Base-by-base conservation (phyloP, 2,797 vertebrate species). In the Chrosomus eos region DNA sequence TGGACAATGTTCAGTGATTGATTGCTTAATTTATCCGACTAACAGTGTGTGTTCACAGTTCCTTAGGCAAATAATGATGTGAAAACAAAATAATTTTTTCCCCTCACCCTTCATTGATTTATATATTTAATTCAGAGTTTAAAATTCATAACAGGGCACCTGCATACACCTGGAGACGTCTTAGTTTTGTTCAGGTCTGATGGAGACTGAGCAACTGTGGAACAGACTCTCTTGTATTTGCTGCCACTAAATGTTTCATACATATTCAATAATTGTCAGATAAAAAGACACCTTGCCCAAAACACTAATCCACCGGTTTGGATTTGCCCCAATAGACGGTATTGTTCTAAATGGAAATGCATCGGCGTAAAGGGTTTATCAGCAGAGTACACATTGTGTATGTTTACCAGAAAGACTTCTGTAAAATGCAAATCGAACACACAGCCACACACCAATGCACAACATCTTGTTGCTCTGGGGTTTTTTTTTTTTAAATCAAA, bases 281-380 rank as follows among this genome's bases (percentile, higher is more conserved):
- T 60, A 55, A 81, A 81, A 82, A 72, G n/a, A 70, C 79, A 68
- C 66, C 79, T 38, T 72, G 36, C 36, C n/a, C 80, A 45, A 72
- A 82, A 71, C 67, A 68, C 80, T 81, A 81, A 81, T 81, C 80
- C 80, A 8, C 23, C 36, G 6, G 64, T 72, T 72, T 81, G 80
- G 67, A 81, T 58, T 43, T 36, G 33, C 26, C 58, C 80, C 72
- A 81, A 72, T 60, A 81, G 36, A 31, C n/a, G 3, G 33, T 14
- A 60, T 81, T 81, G 80, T 81, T 72, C 51, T 40, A 81, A 81
- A 72, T 72, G 67, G 68, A 81, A 81, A 81, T 71, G 80, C 36
- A 58, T 60, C 10, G 14, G 7, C 8, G 3, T 71, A 18, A 28
- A 58, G 68, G 51, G 68, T 81, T 81, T 81, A 81, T 81, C 80